Percentiles rank a stretch among this genome's conserved stretches.
Conservation (phyloP, 2,113 vertebrate genomes). For the Urocolius indicus region DNA sequence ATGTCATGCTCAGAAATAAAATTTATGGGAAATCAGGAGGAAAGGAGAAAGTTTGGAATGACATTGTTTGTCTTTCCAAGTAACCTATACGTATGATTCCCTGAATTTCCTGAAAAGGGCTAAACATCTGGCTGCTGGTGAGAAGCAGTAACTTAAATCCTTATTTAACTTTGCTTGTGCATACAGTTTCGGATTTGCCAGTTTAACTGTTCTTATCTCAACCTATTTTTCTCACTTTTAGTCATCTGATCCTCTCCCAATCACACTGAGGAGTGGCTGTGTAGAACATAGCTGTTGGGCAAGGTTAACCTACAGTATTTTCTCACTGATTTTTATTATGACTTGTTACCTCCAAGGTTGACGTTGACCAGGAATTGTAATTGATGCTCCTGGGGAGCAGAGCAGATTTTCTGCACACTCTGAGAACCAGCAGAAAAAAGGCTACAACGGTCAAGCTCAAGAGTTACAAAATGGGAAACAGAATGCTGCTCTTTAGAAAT, state of each 20-base stretch:
- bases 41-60: not conserved
- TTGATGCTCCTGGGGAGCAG: not conserved
- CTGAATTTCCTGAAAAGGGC: not conserved
- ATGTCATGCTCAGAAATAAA: not conserved
- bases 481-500: not conserved
- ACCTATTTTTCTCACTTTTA: not conserved
- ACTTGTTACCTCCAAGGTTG: not conserved
- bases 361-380: not conserved
- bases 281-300: not conserved
- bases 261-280: not conserved
- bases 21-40: not conserved
- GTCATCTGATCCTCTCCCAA: not conserved
- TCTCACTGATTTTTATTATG: not conserved
- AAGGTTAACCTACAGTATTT: not conserved
- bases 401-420: not conserved
- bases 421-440: not conserved
- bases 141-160: not conserved
- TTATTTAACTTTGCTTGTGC: not conserved
- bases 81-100: rapidly evolving
- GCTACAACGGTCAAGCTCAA: not conserved
- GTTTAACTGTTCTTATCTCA: not conserved
- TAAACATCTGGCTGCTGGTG: not conserved
- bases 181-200: not conserved
- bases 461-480: not conserved
- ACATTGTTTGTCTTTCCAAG: not conserved